Evolutionary conservation across 2,888 invertebrate species (phyloP), one percentile per base, ranked within the genome.

Genomic region (Drosophila maculinotata): DNA sequence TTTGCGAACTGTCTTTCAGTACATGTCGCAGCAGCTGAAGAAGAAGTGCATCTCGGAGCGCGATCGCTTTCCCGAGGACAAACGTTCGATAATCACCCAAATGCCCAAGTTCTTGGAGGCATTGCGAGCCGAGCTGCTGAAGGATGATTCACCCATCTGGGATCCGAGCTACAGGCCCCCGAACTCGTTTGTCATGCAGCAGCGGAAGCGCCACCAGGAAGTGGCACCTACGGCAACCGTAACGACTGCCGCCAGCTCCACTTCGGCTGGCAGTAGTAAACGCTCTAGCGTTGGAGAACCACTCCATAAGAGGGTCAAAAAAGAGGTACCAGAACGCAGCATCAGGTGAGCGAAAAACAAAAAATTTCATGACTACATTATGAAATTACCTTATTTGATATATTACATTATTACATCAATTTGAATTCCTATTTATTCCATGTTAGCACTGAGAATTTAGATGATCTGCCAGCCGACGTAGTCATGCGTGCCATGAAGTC

Each of bases 51-150:
- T 97, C 67, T 95, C 95, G 9, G 98, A 98, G 89, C 93, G 96
- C 36, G 98, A 98, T 89, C 94, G 96, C 54, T 97, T 98, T 94
- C 95, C 97, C 0, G 95, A 95, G 0, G 97, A 98, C 81, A 97
- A 97, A 87, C 75, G 90, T 1, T 85, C 97, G 52, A 95, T 98
- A 1, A 92, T 98, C 6, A 96, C 95, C 0, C 97, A 98, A 91
- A 97, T 98, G 92, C 98, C 98, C 0, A 96, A 97, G 62, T 98
- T 99, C 92, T 92, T 99, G 58, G 95, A 97, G 10, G 93, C 97
- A 87, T 92, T 98, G 7, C 97, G 98, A 83, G 95, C 96, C 64
- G 98, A 98, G 89, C 95, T 98, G 51, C 96, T 97, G 90, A 95
- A 95, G 17, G 93, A 94, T 20, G 95, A 93, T 86, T 98, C 98